A percentile compares a stretch with the other conserved stretches of the same genome.
Conservation (phyloP, 2,113 vertebrate species). For the Aptenodytes patagonicus region DNA sequence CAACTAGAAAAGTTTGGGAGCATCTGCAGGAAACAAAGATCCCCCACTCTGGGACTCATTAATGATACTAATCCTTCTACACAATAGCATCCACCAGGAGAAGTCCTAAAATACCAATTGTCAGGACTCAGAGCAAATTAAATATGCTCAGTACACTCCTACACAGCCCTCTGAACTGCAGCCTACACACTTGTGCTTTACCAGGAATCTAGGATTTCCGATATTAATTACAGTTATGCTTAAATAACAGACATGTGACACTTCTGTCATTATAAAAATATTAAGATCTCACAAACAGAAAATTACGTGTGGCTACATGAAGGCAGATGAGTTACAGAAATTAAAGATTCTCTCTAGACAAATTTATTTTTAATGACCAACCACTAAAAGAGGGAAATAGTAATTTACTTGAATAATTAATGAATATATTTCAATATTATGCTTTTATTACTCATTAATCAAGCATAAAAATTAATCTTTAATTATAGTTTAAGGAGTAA, state of each 20-base stretch:
- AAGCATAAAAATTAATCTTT: conserved; percentile 16
- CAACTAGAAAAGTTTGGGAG: not conserved
- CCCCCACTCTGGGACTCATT: not conserved
- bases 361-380: conserved; percentile 28
- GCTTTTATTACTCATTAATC: conserved; percentile 47
- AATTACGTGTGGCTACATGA: not conserved
- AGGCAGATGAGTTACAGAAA: not conserved
- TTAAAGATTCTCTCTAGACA: not conserved
- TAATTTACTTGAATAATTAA: conserved; percentile 34
- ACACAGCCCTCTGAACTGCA: not conserved
- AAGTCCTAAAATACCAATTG: not conserved
- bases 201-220: not conserved
- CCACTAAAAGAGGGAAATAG: not conserved
- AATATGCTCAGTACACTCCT: not conserved
- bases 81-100: not conserved
- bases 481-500: not conserved
- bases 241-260: not conserved
- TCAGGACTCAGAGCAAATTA: not conserved
- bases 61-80: not conserved
- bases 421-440: conserved; percentile 18
- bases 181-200: not conserved
- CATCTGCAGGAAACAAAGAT: not conserved
- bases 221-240: not conserved
- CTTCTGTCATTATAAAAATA: not conserved
- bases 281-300: not conserved